phyloP scores from a whole-genome alignment of 2,888 invertebrate species.

The Corythucha ciliata region DNA sequence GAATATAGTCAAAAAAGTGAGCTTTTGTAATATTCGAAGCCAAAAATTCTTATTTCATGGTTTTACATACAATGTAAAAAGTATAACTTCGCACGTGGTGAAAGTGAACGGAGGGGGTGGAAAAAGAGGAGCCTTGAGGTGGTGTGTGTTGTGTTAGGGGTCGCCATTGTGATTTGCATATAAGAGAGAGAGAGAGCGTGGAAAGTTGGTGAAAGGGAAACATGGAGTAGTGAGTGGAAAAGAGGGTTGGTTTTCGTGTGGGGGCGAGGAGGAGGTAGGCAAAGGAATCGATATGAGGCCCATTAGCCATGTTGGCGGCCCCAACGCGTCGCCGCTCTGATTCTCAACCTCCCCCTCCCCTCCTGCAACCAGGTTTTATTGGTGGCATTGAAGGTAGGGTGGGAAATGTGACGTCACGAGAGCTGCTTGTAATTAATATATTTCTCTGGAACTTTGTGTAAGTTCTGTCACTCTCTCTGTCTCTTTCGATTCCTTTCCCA shows the following conservation, averaged over 20 bases:
- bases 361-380: background rate
- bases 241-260: conserved; percentile 14
- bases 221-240: conserved; percentile 14
- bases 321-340: conserved; percentile 26
- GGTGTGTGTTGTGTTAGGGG: conserved; percentile 26
- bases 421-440: conserved; percentile 24
- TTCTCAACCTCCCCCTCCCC: conserved; percentile 15
- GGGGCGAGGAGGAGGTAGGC: background rate
- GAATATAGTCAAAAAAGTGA: too few species aligned
- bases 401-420: conserved; percentile 18
- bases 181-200: conserved; percentile 16
- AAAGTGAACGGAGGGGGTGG: conserved; percentile 26
- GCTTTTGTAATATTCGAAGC: conserved; percentile 8
- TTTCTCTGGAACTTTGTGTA: conserved; percentile 20
- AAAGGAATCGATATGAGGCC: background rate
- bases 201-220: conserved; percentile 12
- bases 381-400: too few species aligned
- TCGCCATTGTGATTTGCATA: conserved; percentile 25
- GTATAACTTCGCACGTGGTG: conserved; percentile 21
- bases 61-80: too few species aligned
- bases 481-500: background rate
- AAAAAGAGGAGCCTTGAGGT: conserved; percentile 27
- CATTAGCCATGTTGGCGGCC: conserved; percentile 2
- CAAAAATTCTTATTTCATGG: conserved; percentile 4
- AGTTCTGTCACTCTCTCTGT: background rate